Conservation (phyloP, 2,797 vertebrate genomes). For the Rhynchotus rufescens region DNA sequence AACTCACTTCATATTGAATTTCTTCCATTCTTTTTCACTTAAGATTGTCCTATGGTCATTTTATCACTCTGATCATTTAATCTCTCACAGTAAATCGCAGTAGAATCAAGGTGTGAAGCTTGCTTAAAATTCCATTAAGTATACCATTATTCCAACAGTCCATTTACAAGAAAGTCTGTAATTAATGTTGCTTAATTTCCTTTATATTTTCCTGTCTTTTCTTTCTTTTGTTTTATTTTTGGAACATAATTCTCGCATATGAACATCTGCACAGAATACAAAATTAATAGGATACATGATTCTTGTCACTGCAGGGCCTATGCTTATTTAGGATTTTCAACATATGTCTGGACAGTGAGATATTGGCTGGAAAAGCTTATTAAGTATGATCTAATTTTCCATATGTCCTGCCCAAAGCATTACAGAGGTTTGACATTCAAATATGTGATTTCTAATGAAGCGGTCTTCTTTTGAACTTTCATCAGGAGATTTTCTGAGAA, state of each 20-base stretch:
- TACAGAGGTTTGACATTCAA: neutral
- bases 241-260: neutral
- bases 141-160: neutral
- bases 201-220: neutral
- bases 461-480: neutral
- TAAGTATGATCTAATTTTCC: neutral
- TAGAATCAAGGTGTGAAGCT: slow-evolving; percentile 5
- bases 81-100: slow-evolving; percentile 9
- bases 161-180: neutral
- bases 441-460: neutral
- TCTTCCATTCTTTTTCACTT: slow-evolving; percentile 5
- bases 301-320: neutral
- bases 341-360: neutral
- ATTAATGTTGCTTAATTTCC: neutral
- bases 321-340: neutral
- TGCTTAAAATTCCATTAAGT: slow-evolving; percentile 7
- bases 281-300: neutral
- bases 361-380: neutral
- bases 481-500: neutral
- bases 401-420: neutral
- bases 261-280: neutral
- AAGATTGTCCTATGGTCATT: slow-evolving; percentile 31
- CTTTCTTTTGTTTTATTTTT: neutral
- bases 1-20: neutral
- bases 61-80: slow-evolving; percentile 18